These are phyloP conservation scores for Apamea crenata DNA, from an alignment of 2,888 invertebrate species.

Conservation along the genomic window DNA sequence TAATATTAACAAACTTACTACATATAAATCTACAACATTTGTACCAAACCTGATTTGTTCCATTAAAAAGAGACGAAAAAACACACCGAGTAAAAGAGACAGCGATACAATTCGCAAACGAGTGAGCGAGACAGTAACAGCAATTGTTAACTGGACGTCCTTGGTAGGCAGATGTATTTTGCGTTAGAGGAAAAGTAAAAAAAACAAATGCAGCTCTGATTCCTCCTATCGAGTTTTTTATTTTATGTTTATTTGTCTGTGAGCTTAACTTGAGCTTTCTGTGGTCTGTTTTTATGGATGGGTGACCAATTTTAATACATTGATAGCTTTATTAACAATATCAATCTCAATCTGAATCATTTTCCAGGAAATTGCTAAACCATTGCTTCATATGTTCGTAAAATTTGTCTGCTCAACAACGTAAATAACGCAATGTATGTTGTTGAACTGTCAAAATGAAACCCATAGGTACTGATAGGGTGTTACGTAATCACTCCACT, in stretches of 20 bases:
- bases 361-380: no score
- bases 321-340: background rate
- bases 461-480: no score
- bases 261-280: background rate
- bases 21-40: background rate
- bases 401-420: no score
- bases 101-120: conserved; percentile 2
- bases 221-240: conserved; percentile 2
- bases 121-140: conserved; percentile 19
- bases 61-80: conserved; percentile 13
- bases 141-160: conserved; percentile 48
- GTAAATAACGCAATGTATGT: no score
- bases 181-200: conserved; percentile 28
- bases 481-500: no score
- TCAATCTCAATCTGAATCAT: no score
- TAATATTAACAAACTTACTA: background rate
- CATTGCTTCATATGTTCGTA: no score
- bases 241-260: background rate
- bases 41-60: conserved; percentile 33
- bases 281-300: background rate
- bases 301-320: background rate
- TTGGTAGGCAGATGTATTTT: conserved; percentile 37
- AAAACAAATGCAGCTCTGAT: conserved; percentile 21
- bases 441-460: no score
- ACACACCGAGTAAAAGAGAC: conserved; percentile 9